Percentiles rank a stretch among this genome's conserved stretches.
These are phyloP conservation scores for Pseudomyrmex dendroicus DNA, from an alignment of 1,140 invertebrate genomes.

Conservation along the genomic window DNA sequence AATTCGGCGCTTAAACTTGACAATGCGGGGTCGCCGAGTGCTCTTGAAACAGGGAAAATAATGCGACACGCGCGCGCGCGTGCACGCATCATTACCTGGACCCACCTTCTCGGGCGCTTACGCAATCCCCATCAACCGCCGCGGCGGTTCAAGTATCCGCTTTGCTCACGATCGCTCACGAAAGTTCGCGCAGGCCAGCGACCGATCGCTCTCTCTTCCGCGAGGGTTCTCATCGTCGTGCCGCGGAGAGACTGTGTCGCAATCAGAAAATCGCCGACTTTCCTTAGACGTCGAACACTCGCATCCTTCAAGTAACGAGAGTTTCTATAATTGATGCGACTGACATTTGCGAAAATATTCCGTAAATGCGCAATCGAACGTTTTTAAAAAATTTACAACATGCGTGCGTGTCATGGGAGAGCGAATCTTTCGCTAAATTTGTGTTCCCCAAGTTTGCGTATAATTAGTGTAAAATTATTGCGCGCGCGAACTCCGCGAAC, in stretches of 20 bases:
- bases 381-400: not conserved
- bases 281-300: not conserved
- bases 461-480: not conserved
- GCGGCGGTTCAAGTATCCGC: constrained; percentile 10
- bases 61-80: constrained; percentile 60
- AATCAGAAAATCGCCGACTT: constrained; percentile 31
- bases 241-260: not conserved
- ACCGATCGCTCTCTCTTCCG: constrained; percentile 74
- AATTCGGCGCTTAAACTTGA: constrained; percentile 81
- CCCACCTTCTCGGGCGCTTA: constrained; percentile 60
- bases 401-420: not conserved
- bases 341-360: not conserved
- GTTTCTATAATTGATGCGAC: not conserved
- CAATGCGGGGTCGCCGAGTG: constrained; percentile 76
- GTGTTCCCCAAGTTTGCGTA: no score
- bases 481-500: not conserved
- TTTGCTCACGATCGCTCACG: constrained; percentile 38
- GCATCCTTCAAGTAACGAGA: no score
- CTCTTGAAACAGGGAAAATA: constrained; percentile 76
- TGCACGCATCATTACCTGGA: constrained; percentile 60
- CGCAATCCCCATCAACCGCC: constrained; percentile 62
- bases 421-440: no score
- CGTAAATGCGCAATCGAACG: not conserved
- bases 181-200: constrained; percentile 54
- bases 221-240: constrained; percentile 68